A percentile compares a stretch with the other conserved stretches of the same genome.
Conservation (phyloP, 2,797 vertebrate species). For the Xiphophorus birchmanni region DNA sequence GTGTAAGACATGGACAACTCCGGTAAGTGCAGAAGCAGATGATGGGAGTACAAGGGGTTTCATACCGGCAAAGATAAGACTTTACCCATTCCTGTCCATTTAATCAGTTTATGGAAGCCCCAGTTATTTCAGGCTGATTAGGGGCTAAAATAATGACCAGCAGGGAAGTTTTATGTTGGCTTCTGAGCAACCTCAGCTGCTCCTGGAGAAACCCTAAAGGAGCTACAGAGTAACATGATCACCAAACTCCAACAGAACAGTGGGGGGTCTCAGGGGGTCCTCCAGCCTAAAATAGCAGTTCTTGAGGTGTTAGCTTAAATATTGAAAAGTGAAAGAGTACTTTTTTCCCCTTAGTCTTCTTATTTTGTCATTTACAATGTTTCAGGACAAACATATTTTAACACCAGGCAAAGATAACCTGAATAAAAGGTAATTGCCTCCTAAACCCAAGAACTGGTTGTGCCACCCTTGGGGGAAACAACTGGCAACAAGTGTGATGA, state of each 20-base stretch:
- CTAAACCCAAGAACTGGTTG: neutral
- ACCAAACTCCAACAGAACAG: conserved; percentile 42
- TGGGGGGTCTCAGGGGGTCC: conserved; percentile 17
- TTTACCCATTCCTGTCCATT: conserved; percentile 25
- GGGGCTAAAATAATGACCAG: conserved; percentile 34
- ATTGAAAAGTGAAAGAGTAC: neutral
- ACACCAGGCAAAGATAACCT: neutral
- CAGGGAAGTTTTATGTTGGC: conserved; percentile 36
- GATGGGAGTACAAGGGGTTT: conserved; percentile 40
- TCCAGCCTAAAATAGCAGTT: conserved; percentile 31
- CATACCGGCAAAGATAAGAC: conserved; percentile 26
- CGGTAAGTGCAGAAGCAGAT: conserved; percentile 30
- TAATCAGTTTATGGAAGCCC: conserved; percentile 10
- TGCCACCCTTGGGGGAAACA: neutral
- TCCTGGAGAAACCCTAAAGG: conserved; percentile 26
- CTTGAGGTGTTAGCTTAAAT: conserved; percentile 30
- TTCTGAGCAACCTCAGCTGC: conserved; percentile 13
- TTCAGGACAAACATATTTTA: neutral
- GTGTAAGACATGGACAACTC: conserved; percentile 19
- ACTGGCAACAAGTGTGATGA: neutral
- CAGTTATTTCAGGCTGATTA: conserved; percentile 30
- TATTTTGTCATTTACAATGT: neutral
- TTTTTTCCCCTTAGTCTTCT: neutral
- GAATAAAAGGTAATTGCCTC: neutral
- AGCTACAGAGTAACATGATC: conserved; percentile 32